These are phyloP conservation scores for Heptranchias perlo DNA, from an alignment of 2,113 vertebrate genomes.

Conservation along the genomic window DNA sequence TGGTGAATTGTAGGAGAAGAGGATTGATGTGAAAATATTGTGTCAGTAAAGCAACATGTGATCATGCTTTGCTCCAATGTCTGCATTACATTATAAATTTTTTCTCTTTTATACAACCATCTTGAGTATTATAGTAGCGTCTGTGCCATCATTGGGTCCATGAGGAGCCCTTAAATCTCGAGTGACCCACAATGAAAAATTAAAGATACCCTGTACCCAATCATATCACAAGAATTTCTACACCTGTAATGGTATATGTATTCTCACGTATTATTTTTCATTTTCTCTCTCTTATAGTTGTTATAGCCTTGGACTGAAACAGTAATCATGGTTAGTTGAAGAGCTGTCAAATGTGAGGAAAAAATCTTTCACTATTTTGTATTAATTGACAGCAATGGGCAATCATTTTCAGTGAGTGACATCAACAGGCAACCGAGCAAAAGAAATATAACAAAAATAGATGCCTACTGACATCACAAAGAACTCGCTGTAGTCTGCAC, in stretches of 20 bases:
- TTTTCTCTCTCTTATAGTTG: neutral
- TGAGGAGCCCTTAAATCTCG: neutral
- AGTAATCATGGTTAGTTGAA: neutral
- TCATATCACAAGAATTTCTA: neutral
- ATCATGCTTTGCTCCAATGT: neutral
- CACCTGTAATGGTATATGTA: neutral
- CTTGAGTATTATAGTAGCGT: neutral
- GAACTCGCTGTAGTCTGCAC: neutral
- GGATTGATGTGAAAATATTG: neutral
- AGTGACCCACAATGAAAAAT: neutral
- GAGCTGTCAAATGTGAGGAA: conserved; percentile 8
- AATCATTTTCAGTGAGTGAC: conserved; percentile 8
- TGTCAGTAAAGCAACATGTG: neutral
- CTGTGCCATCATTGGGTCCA: neutral
- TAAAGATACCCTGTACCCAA: too few relatives aligned
- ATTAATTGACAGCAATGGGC: conserved; percentile 19
- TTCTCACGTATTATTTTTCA: neutral
- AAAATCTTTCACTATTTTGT: neutral
- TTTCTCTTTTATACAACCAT: too few relatives aligned
- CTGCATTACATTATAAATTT: neutral
- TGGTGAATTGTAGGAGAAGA: neutral
- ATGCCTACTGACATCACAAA: neutral
- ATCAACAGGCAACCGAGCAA: conserved; percentile 17
- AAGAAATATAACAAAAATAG: conserved; percentile 26
- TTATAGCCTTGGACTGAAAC: neutral